Evolutionary conservation across 2,113 vertebrate genomes (phyloP).

Genomic region (Gasterosteus nipponicus): DNA sequence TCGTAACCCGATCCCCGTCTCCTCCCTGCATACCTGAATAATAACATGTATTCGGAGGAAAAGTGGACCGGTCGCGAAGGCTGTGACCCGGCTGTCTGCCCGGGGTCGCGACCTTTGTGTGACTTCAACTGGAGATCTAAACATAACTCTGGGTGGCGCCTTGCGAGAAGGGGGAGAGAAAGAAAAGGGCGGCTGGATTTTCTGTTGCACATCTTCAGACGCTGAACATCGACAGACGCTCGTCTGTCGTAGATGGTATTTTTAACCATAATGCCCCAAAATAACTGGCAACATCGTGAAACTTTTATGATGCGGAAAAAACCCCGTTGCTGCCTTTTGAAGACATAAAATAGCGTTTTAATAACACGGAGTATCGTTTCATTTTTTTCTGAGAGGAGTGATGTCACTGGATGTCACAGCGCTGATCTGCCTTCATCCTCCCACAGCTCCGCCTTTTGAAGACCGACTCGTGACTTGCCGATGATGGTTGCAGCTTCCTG

Average conservation of each 20-base stretch:
- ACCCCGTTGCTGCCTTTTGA: conserved; percentile 18
- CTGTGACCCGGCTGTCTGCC: conserved; percentile 45
- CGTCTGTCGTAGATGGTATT: conserved; percentile 32
- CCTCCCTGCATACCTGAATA: conserved; percentile 63
- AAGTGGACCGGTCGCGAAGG: conserved; percentile 44
- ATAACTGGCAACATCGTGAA: conserved; percentile 46
- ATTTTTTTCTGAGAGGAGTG: conserved; percentile 6
- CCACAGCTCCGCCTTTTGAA: conserved; percentile 15
- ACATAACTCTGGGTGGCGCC: conserved; percentile 51
- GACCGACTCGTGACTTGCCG: conserved; percentile 37
- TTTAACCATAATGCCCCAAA: conserved; percentile 38
- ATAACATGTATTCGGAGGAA: conserved; percentile 60
- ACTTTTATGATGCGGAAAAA: conserved; percentile 17
- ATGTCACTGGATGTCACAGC: neutral
- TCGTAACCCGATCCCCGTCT: conserved; percentile 52
- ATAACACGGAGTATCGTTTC: conserved; percentile 12
- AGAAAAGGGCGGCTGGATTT: conserved; percentile 9
- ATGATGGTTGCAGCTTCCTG: conserved; percentile 26
- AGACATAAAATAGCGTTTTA: neutral
- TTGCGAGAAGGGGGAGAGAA: conserved; percentile 7
- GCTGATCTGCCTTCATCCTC: conserved; percentile 19
- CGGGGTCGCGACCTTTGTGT: conserved; percentile 42
- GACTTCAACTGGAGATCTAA: conserved; percentile 57
- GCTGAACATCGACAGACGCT: no score
- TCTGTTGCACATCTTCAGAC: conserved; percentile 25